These are phyloP conservation scores for Catharus bicknelli DNA, from an alignment of 2,113 vertebrate genomes.

Conservation along the genomic window DNA sequence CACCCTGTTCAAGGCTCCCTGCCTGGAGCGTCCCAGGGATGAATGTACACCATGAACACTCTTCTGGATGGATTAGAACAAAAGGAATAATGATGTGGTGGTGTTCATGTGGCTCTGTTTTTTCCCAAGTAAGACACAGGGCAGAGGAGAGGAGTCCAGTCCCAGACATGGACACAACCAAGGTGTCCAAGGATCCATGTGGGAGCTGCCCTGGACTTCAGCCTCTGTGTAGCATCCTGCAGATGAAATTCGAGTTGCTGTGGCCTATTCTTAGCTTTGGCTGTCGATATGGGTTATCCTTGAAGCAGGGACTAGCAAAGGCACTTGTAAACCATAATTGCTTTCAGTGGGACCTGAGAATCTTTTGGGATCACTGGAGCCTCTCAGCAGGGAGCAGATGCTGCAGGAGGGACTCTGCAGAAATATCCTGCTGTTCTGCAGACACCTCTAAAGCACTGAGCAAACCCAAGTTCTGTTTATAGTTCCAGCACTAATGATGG, in stretches of 20 bases:
- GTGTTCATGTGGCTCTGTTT: background rate
- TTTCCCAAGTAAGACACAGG: background rate
- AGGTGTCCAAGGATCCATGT: background rate
- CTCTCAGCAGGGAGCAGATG: background rate
- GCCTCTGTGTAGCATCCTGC: rapidly evolving
- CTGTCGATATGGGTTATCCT: rapidly evolving
- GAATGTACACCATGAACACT: rapidly evolving
- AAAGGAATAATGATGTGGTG: background rate
- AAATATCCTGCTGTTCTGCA: background rate
- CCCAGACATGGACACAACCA: rapidly evolving
- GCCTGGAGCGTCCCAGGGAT: background rate
- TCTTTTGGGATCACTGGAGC: background rate
- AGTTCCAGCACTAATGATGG: background rate
- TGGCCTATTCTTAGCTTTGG: background rate
- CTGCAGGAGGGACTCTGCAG: background rate
- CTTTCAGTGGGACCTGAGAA: background rate
- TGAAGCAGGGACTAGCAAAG: background rate
- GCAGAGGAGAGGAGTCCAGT: background rate
- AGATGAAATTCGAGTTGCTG: background rate
- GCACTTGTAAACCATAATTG: background rate
- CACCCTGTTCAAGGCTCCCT: background rate
- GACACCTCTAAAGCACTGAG: background rate
- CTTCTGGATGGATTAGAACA: background rate
- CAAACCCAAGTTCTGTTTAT: background rate
- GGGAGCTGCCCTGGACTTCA: background rate